A percentile compares a stretch with the other conserved stretches of the same genome.
Conservation (phyloP, 2,797 vertebrate genomes). For the Clangula hyemalis region DNA sequence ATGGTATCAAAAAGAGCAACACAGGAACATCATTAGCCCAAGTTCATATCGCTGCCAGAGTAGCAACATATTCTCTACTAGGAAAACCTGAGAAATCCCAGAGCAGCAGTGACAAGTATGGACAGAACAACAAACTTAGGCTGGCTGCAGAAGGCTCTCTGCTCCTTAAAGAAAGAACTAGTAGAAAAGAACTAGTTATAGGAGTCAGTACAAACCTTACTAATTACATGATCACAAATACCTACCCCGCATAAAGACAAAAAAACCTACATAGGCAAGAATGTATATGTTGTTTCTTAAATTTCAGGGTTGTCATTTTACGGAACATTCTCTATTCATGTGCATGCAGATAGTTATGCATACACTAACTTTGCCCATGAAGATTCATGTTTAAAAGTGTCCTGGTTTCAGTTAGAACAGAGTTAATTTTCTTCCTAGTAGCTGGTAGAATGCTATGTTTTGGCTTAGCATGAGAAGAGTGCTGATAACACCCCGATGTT, state of each 20-base stretch:
- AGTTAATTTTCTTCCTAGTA: too few relatives aligned
- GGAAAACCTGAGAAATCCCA: not conserved
- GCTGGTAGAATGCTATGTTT: too few relatives aligned
- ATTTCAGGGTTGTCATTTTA: not conserved
- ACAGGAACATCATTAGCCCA: not conserved
- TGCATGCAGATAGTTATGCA: not conserved
- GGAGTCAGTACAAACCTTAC: not conserved
- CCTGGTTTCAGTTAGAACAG: too few relatives aligned
- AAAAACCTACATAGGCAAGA: not conserved
- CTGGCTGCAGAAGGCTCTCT: not conserved
- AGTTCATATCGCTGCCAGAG: not conserved
- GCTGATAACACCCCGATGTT: too few relatives aligned
- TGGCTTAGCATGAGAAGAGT: too few relatives aligned
- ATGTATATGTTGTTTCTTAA: not conserved
- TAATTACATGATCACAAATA: not conserved
- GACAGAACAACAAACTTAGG: not conserved
- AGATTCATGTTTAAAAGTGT: not conserved
- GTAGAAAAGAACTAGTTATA: not conserved
- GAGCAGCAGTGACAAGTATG: accelerated
- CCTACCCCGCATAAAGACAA: too few relatives aligned
- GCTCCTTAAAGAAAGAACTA: not conserved
- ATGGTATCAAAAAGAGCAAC: not conserved
- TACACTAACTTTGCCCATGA: not conserved
- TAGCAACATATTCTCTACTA: not conserved
- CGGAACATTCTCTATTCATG: not conserved